These are phyloP conservation scores for Dorcus parallelipipedus DNA, from an alignment of 2,888 invertebrate species.

Conservation along the genomic window DNA sequence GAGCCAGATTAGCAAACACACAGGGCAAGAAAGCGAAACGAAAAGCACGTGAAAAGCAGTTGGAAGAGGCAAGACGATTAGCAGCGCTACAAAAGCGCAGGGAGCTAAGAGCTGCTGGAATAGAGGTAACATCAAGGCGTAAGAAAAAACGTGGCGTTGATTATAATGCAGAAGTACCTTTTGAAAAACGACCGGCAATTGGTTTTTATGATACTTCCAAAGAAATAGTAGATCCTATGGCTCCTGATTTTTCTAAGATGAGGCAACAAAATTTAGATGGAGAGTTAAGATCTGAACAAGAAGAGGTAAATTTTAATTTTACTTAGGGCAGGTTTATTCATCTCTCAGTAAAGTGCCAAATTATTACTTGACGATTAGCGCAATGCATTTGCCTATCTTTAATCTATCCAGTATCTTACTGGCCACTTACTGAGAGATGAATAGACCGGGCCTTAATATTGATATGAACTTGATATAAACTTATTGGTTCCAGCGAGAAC, in stretches of 20 bases:
- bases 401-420: too few species aligned
- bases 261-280: constrained; percentile 92
- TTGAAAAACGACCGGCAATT: constrained; percentile 88
- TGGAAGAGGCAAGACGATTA: constrained; percentile 94
- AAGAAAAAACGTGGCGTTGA: constrained; percentile 88
- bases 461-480: background rate
- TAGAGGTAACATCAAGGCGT: constrained; percentile 59
- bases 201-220: constrained; percentile 95
- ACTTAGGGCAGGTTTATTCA: too few species aligned
- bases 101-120: constrained; percentile 95
- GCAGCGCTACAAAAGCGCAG: constrained; percentile 97
- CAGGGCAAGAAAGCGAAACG: constrained; percentile 93
- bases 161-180: constrained; percentile 96
- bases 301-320: constrained; percentile 61
- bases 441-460: too few species aligned
- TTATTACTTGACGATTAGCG: too few species aligned
- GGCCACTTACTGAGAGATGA: too few species aligned
- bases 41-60: constrained; percentile 95
- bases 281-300: constrained; percentile 83
- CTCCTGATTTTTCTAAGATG: constrained; percentile 85
- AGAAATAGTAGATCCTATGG: constrained; percentile 83
- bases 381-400: too few species aligned
- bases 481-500: constrained; percentile 63
- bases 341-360: too few species aligned
- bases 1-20: constrained; percentile 97